Percentiles rank a stretch among this genome's conserved stretches.
Evolutionary conservation across 2,888 invertebrate species (phyloP).

Genomic region (Saturnia japonica): DNA sequence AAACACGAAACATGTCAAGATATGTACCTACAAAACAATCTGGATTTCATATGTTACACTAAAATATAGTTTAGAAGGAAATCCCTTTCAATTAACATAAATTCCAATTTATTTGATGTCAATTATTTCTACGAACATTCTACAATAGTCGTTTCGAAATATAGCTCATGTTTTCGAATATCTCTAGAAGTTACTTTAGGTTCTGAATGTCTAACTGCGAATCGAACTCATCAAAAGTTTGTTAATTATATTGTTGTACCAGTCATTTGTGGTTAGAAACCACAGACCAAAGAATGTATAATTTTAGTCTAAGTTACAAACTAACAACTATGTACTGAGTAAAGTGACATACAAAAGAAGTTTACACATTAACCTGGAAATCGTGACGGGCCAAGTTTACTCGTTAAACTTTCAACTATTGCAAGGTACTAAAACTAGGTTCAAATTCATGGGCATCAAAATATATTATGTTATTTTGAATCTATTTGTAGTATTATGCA

Average conservation of each 20-base stretch:
- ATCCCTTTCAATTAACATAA: not conserved
- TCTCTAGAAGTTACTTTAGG: too few species aligned
- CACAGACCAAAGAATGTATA: too few species aligned
- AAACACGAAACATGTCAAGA: not conserved
- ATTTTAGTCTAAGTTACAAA: conserved; percentile 30
- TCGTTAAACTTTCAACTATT: not conserved
- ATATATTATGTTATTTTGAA: not conserved
- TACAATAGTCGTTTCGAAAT: conserved; percentile 18
- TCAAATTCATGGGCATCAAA: not conserved
- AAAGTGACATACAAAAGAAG: conserved; percentile 5
- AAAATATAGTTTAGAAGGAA: not conserved
- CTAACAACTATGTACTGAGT: conserved; percentile 27
- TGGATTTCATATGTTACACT: not conserved
- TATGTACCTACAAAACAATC: not conserved
- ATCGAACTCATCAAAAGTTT: conserved; percentile 31
- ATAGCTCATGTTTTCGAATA: conserved; percentile 14
- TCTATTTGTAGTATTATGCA: too few species aligned
- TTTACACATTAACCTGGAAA: not conserved
- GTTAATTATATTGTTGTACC: conserved; percentile 32
- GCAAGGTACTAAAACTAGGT: not conserved
- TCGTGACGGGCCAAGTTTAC: not conserved
- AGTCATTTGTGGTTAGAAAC: too few species aligned
- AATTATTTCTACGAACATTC: conserved; percentile 9
- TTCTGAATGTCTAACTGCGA: conserved; percentile 26
- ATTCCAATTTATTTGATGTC: not conserved